These are phyloP conservation scores for Thymelicus lineola DNA, from an alignment of 2,888 invertebrate species.

Conservation along the genomic window DNA sequence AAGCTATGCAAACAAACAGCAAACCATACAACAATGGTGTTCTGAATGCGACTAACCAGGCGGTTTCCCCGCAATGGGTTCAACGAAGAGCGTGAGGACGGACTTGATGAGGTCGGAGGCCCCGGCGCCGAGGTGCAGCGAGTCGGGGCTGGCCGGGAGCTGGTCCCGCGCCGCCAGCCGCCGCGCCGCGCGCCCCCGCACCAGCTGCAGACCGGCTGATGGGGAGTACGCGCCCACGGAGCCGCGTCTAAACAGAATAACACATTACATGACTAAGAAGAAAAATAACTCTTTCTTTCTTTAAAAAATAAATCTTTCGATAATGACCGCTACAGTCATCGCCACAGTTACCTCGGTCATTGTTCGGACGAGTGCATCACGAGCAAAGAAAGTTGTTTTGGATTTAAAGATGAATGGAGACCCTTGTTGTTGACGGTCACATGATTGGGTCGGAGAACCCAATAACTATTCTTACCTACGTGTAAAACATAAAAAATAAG, in stretches of 20 bases:
- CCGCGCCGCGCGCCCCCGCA: slow-evolving; percentile 92
- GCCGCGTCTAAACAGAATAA: slow-evolving; percentile 84
- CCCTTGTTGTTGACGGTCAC: no score
- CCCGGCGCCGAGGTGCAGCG: slow-evolving; percentile 94
- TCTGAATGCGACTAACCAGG: slow-evolving; percentile 61
- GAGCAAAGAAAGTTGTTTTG: neutral
- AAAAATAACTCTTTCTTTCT: no score
- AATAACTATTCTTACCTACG: no score
- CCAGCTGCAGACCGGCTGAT: slow-evolving; percentile 92
- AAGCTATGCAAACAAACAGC: no score
- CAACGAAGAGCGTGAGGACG: slow-evolving; percentile 88
- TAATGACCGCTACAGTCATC: no score
- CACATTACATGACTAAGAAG: no score
- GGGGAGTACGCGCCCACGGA: slow-evolving; percentile 97
- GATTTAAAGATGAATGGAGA: no score
- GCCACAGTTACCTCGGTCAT: no score
- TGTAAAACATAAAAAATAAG: no score
- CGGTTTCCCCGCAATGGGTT: slow-evolving; percentile 79
- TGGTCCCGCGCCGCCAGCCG: slow-evolving; percentile 87
- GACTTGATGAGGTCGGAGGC: slow-evolving; percentile 97
- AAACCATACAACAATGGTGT: neutral
- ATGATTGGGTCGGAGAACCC: no score
- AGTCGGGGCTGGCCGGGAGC: slow-evolving; percentile 90
- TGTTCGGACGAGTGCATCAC: no score
- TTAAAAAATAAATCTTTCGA: no score